These are phyloP conservation scores for Morphnarchus princeps DNA, from an alignment of 2,113 vertebrate genomes.

Conservation along the genomic window DNA sequence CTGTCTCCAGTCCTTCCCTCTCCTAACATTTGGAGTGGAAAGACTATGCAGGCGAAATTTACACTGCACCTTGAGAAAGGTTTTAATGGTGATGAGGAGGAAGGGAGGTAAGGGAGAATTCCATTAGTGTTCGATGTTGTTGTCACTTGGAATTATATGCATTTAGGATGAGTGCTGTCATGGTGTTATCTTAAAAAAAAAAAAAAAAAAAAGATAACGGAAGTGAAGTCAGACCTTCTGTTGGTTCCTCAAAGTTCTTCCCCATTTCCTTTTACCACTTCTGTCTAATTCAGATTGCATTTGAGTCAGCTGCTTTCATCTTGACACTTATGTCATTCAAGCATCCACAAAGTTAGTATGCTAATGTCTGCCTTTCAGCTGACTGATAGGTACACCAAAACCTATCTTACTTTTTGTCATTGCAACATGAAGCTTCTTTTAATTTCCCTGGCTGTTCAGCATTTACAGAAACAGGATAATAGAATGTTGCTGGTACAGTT, in stretches of 20 bases:
- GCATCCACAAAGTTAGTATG: background rate
- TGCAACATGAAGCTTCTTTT: background rate
- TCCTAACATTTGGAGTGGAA: background rate
- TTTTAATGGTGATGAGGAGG: background rate
- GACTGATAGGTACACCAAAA: conserved; percentile 22
- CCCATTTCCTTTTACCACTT: background rate
- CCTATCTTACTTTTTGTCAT: conserved; percentile 20
- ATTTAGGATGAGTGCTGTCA: background rate
- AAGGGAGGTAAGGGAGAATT: background rate
- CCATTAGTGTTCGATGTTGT: background rate
- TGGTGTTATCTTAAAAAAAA: background rate
- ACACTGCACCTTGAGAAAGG: background rate
- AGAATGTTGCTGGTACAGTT: background rate
- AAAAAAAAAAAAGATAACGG: background rate
- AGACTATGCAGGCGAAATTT: background rate
- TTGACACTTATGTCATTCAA: conserved; percentile 26
- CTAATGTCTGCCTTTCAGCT: background rate
- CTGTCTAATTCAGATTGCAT: background rate
- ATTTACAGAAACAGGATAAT: background rate
- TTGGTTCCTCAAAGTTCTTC: conserved; percentile 15
- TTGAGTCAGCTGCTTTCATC: conserved; percentile 42
- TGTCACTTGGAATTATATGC: background rate
- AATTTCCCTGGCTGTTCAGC: conserved; percentile 3
- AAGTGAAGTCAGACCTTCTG: background rate
- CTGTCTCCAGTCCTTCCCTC: background rate